Conservation (phyloP, 1,140 invertebrate species). For the Bradynema listronoti region DNA sequence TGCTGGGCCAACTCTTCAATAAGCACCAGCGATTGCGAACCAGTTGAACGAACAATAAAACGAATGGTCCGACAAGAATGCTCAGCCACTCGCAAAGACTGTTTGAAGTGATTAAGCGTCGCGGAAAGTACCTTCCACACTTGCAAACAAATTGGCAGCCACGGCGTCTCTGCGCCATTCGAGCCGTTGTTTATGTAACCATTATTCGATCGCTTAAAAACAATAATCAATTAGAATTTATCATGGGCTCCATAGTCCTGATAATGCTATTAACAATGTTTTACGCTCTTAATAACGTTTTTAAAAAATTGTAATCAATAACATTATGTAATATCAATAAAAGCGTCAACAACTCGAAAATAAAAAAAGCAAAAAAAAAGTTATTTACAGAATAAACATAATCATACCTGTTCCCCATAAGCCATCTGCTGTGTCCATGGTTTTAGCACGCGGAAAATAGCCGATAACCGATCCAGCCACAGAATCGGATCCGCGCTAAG, state of each 20-base stretch:
- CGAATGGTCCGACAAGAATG: constrained; percentile 79
- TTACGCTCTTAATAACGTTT: no score
- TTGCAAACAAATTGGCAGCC: constrained; percentile 55
- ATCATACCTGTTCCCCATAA: no score
- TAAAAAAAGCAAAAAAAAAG: no score
- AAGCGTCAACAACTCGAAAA: no score
- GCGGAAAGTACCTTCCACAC: constrained; percentile 76
- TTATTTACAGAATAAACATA: no score
- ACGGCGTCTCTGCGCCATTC: constrained; percentile 13
- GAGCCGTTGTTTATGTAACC: constrained; percentile 7
- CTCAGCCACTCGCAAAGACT: constrained; percentile 80
- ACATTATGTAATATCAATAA: no score
- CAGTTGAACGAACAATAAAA: constrained; percentile 78
- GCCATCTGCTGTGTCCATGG: constrained; percentile 45
- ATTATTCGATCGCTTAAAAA: no score
- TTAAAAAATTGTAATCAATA: no score
- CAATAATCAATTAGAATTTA: no score
- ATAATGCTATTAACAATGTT: no score
- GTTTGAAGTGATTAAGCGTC: constrained; percentile 71
- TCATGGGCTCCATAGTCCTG: no score
- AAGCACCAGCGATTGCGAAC: constrained; percentile 70
- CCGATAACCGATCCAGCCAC: constrained; percentile 83
- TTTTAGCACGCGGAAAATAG: constrained; percentile 67
- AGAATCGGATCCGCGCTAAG: constrained; percentile 72
- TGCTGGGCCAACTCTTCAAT: constrained; percentile 74